phyloP scores from a whole-genome alignment of 1,140 invertebrate species.

The Anoplolepis gracilipes region DNA sequence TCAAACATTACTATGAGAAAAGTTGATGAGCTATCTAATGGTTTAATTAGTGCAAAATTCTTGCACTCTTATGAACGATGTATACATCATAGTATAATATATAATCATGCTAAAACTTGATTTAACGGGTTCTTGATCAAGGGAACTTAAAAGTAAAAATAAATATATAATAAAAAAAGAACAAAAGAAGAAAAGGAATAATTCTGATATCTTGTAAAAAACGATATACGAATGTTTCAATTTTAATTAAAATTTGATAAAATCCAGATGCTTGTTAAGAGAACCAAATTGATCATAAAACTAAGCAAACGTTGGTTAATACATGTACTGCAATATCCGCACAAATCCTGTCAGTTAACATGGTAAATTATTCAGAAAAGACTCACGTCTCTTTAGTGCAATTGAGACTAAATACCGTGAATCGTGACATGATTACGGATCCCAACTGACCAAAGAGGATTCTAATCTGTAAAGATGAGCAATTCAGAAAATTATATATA shows the following conservation, averaged over 20 bases:
- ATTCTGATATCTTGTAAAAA: conserved; percentile 1
- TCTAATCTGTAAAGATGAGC: conserved; percentile 75
- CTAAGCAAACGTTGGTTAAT: conserved; percentile 51
- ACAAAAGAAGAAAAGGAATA: conserved; percentile 36
- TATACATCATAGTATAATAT: conserved; percentile 45
- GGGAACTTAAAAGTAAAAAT: conserved; percentile 32
- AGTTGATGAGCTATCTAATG: conserved; percentile 62
- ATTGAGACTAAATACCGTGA: conserved; percentile 73
- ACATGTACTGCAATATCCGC: conserved; percentile 40
- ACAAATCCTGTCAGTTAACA: conserved; percentile 54
- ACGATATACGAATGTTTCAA: conserved; percentile 13
- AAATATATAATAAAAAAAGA: conserved; percentile 17
- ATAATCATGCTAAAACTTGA: conserved; percentile 36
- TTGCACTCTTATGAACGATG: conserved; percentile 45
- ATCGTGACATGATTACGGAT: conserved; percentile 72
- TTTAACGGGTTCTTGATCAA: conserved; percentile 14
- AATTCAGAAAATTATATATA: conserved; percentile 66
- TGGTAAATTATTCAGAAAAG: conserved; percentile 65
- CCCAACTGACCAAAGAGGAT: conserved; percentile 75
- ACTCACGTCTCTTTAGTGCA: conserved; percentile 72
- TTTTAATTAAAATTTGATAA: conserved; percentile 16
- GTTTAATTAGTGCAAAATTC: conserved; percentile 52
- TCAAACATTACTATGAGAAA: conserved; percentile 65
- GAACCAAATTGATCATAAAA: conserved; percentile 8
- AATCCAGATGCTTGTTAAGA: conserved; percentile 33